Evolutionary conservation across 2,113 vertebrate genomes (phyloP).

Genomic region (Dissostichus mawsoni): DNA sequence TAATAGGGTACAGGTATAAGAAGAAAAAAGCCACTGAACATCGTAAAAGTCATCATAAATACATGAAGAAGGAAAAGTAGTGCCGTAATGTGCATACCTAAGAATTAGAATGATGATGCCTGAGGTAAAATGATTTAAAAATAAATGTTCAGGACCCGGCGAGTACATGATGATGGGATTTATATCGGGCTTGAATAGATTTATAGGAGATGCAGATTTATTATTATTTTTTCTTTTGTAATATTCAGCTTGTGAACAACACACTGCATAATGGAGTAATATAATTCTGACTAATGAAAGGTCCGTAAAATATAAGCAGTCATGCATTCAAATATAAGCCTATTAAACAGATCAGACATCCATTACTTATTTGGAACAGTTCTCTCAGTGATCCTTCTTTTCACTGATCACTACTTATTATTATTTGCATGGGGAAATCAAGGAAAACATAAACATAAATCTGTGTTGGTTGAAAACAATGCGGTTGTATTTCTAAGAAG

Average conservation of each 20-base stretch:
- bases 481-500: not conserved
- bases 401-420: not conserved
- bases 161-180: not conserved
- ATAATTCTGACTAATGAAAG: slow-evolving; percentile 18
- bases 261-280: not conserved
- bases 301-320: slow-evolving; percentile 31
- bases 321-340: slow-evolving; percentile 18
- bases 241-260: not conserved
- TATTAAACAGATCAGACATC: slow-evolving; percentile 14
- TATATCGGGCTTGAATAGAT: not conserved
- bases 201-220: slow-evolving; percentile 6
- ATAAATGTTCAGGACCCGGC: not conserved
- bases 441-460: too few relatives aligned
- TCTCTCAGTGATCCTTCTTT: slow-evolving; percentile 1
- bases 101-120: not conserved
- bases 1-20: not conserved
- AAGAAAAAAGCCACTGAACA: not conserved
- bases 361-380: not conserved
- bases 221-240: not conserved
- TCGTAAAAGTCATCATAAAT: not conserved
- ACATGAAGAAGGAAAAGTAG: not conserved
- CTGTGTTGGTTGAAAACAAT: not conserved
- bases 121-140: slow-evolving; percentile 1
- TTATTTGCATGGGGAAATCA: not conserved
- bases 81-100: not conserved